Evolutionary conservation across 2,888 invertebrate species (phyloP), one percentile per base, ranked within the genome.

Genomic region (Oligia fasciuncula): DNA sequence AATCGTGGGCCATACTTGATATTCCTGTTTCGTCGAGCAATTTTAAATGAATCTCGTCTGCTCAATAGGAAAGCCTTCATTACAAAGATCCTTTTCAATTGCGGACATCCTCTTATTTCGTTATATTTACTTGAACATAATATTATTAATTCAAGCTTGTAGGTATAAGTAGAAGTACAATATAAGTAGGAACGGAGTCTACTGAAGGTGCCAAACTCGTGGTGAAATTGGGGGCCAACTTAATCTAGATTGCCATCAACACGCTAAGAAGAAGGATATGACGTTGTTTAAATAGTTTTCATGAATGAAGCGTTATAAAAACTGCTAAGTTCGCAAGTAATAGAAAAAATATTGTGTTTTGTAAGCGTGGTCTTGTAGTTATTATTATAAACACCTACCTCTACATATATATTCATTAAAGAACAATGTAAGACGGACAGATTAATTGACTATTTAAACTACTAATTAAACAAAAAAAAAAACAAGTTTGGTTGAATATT

Each of bases 21-120:
- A 76, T 86, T 79, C 67, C n/a, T 46, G 29, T 86, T 86, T 74
- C 79, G 46, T 69, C 62, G 66, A 66, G 40, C 23, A 67, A 83
- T 86, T 79, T 86, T 35, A 72, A 79, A 79, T 85, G 60, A 83
- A 79, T 85, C 66, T 57, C 40, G 23, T 60, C 65, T 46, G 2
- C 57, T 73, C 43, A 73, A 74, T 76, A 19, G 62, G 62, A 79
- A 76, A 73, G 68, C 76, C 46, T 79, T 86, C 72, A 51, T 79
- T 79, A 60, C 35, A 46, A 66, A 49, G 68, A 66, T 74, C 74
- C 43, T 72, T 79, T 72, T 72, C 23, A 66, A 72, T 73, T 63
- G 57, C 29, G 51, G 57, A 40, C n/a, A n/a, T n/a, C 9, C 9
- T 46, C 1, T 43, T 40, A 65, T n/a, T 46, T 68, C 46, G 0